phyloP scores from a whole-genome alignment of 2,113 vertebrate species.

The Upupa epops region DNA sequence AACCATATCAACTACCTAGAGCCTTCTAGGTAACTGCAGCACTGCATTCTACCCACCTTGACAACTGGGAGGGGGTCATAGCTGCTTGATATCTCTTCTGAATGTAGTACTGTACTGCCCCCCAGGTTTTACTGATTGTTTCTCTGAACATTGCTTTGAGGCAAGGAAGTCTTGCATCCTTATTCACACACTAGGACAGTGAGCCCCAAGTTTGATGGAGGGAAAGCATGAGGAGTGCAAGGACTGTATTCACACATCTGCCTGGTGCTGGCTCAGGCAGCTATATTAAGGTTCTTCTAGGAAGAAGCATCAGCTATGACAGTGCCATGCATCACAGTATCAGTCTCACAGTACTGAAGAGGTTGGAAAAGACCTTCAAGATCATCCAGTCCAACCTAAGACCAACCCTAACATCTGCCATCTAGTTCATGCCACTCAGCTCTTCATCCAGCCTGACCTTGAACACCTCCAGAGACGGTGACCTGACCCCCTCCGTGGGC shows the following conservation, averaged over 20 bases:
- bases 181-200: background rate
- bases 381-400: no score
- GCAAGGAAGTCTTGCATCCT: background rate
- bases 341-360: no score
- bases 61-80: background rate
- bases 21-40: background rate
- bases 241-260: background rate
- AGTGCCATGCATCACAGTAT: no score
- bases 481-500: no score
- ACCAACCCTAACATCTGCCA: no score
- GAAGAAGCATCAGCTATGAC: background rate
- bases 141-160: background rate
- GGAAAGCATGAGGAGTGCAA: background rate
- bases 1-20: background rate
- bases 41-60: background rate
- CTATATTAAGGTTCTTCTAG: background rate
- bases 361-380: no score
- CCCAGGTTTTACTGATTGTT: background rate
- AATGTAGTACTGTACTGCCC: background rate
- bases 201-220: background rate
- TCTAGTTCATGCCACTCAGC: no score
- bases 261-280: background rate
- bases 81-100: background rate
- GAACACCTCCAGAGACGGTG: no score
- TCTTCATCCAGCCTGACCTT: no score